Conservation (phyloP, 2,113 vertebrate species). For the Phocoena phocoena region DNA sequence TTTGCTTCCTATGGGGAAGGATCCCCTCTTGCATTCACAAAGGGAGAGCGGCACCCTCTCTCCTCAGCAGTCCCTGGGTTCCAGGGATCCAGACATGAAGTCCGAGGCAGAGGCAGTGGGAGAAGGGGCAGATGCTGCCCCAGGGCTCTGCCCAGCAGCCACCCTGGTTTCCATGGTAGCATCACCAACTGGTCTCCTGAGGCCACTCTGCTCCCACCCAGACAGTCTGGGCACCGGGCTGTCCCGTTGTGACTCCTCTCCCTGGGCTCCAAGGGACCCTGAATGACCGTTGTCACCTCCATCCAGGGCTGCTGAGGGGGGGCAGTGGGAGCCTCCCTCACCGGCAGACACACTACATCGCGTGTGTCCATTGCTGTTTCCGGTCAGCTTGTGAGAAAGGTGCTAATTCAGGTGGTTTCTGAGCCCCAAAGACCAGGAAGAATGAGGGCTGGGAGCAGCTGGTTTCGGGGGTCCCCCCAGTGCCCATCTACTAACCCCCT, state of each 20-base stretch:
- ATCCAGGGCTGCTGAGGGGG: background rate
- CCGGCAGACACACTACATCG: rapidly evolving
- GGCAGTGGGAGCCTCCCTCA: background rate
- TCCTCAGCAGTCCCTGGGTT: background rate
- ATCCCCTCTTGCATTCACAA: background rate
- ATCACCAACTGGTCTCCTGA: rapidly evolving
- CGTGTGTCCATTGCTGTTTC: background rate
- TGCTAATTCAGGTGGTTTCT: background rate
- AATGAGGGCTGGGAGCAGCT: background rate
- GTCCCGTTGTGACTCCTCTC: too few relatives aligned
- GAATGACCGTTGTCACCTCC: background rate
- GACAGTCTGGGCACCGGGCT: background rate
- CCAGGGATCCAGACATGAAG: background rate
- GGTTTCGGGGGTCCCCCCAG: background rate
- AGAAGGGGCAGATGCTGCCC: too few relatives aligned
- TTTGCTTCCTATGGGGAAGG: background rate
- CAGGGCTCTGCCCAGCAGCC: background rate
- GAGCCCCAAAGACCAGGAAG: background rate
- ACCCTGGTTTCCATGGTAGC: rapidly evolving
- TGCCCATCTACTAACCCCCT: background rate
- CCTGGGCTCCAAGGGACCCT: background rate
- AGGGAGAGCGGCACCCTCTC: background rate
- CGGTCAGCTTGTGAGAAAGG: background rate
- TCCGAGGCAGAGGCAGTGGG: background rate
- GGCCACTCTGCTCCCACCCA: background rate